Conservation (phyloP, 2,113 vertebrate species). For the Sinocyclocheilus anophthalmus region DNA sequence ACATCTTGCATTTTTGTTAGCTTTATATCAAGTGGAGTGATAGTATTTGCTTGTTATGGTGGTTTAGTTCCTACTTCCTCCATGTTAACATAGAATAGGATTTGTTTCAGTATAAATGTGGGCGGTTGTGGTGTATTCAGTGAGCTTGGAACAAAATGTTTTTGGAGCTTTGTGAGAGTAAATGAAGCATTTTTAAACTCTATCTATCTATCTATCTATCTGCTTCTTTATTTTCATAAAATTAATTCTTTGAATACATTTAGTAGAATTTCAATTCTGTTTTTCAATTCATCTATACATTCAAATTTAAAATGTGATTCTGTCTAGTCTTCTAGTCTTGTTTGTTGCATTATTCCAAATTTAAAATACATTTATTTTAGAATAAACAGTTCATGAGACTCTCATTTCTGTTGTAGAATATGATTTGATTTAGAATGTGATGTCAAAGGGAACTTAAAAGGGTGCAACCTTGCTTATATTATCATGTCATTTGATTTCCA, state of each 20-base stretch:
- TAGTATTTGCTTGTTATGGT: not conserved
- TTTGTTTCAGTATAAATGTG: not conserved
- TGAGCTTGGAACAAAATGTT: not conserved
- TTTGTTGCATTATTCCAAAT: not conserved
- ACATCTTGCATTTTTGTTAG: not conserved
- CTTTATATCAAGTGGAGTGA: not conserved
- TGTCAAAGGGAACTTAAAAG: not conserved
- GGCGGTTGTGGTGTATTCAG: not conserved
- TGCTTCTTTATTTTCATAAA: not conserved
- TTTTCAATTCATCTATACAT: not conserved
- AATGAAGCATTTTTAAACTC: not conserved
- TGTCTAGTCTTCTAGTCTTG: not conserved
- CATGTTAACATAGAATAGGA: not conserved
- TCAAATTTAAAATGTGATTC: not conserved
- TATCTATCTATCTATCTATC: not conserved
- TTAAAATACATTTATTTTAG: not conserved
- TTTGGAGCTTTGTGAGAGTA: not conserved
- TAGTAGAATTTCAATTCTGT: not conserved
- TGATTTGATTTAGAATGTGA: not conserved
- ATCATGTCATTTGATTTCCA: constrained; percentile 1
- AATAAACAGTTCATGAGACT: not conserved
- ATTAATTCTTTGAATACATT: not conserved
- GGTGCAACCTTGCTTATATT: not conserved
- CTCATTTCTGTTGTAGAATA: not conserved
- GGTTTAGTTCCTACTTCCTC: not conserved